Evolutionary conservation across 2,888 invertebrate species (phyloP), one percentile per base, ranked within the genome.

Genomic region (Acleris sparsana): DNA sequence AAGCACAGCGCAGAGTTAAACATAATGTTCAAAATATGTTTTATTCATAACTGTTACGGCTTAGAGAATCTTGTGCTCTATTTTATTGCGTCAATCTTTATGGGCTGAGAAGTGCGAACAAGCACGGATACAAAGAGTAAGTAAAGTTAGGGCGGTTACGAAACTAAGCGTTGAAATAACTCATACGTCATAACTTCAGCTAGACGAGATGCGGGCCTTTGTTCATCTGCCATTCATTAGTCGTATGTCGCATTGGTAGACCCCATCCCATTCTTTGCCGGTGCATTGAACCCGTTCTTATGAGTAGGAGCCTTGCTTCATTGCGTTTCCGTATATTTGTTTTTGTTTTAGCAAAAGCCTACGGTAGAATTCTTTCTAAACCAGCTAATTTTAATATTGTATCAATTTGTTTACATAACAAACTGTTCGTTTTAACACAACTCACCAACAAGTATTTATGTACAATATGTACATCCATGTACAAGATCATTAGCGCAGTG

Each of bases 141-240:
- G 16, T 17, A 17, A 52, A 20, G 46, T 25, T 57, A 44, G n/a
- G 29, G 57, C 2, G 52, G 22, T 57, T 56, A 48, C 33, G 48
- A 53, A 60, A 49, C 44, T 59, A 63, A 55, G 66, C 56, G 68
- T 67, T 57, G 55, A 62, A 67, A 66, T 60, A 39, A 29, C 71
- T 65, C 71, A 76, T 73, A 75, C 78, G 80, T 78, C 76, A 73
- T 79, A 72, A 73, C 65, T 62, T 64, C 63, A 60, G 57, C 58
- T 59, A 66, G 73, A 79, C 80, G 79, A 84, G 84, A 83, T 82
- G 81, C 76, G 75, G 74, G 77, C 84, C 82, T 88, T 91, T 91
- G 90, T 92, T 84, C 80, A 82, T 82, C 82, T 82, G 84, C 85
- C 82, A 90, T 92, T 90, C 91, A 90, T 91, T 90, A 89, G 86